Base-by-base conservation (phyloP, 2,888 invertebrate genomes). In the Drosophila mulleri region DNA sequence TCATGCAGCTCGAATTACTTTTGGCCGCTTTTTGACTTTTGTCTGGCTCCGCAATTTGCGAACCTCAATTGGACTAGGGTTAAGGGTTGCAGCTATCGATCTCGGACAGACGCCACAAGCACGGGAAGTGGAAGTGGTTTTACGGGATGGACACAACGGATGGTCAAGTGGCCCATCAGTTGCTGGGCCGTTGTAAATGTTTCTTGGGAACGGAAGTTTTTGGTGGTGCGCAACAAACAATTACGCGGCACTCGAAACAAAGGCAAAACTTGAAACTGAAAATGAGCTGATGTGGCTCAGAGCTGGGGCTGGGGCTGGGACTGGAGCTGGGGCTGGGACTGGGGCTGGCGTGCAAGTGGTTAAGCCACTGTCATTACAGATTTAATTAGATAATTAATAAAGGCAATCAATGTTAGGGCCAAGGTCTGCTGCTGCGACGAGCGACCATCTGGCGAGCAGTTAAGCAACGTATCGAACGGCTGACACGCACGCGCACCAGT, bases 341-440 rank as follows among this genome's bases (percentile, higher is more conserved):
- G 20, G 2, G 20, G 20, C 20, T 61, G 47, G 39, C 53, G 41
- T 59, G 45, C 78, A 80, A 80, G 78, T 81, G 78, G 74, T 74
- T 69, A 65, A 69, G 77, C 68, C 67, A 60, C 78, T 78, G 70
- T 75, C 86, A 84, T 84, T 84, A 84, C 89, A 88, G 89, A 87
- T 89, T 90, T 88, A 88, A 89, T 88, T 87, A 90, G 87, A 84
- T 87, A 89, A 90, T 90, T 85, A 89, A 89, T 90, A 88, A 90
- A 87, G 83, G 85, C 84, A 90, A 85, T 87, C 89, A 90, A 79
- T 81, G 72, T 77, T 75, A 47, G 57, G 80, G 62, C 66, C 53
- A 42, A 39, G 64, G 62, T 32, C 62, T 67, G 44, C 23, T 29
- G 14, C 23, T 39, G 14, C 18, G 78, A 65, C n/a, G 18, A 2